phyloP scores from a whole-genome alignment of 2,797 vertebrate species.

The Cossypha dichroa region DNA sequence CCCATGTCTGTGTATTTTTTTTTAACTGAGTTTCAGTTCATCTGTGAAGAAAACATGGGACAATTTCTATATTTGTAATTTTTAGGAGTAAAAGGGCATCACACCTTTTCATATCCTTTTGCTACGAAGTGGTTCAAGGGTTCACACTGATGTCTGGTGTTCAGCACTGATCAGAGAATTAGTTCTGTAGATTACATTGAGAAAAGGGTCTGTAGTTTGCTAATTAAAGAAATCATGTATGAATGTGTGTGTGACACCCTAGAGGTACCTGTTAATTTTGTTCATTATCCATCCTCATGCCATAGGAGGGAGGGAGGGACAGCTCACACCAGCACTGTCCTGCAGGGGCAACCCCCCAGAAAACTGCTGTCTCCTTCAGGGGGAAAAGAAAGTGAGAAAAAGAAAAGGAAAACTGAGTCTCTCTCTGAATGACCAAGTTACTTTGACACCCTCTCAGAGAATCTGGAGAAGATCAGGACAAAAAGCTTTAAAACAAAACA shows the following conservation, averaged over 20 bases:
- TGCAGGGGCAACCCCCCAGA: not conserved
- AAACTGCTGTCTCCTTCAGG: not conserved
- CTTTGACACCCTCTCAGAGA: not conserved
- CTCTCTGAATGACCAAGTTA: not conserved
- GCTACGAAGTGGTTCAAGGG: not conserved
- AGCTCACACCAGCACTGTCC: not conserved
- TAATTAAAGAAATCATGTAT: not conserved
- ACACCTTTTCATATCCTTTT: not conserved
- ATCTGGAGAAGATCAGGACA: not conserved
- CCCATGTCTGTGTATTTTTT: not conserved
- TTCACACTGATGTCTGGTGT: rapidly evolving
- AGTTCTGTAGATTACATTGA: not conserved
- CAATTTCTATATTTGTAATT: not conserved
- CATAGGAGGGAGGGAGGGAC: not conserved
- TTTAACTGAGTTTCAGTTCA: not conserved
- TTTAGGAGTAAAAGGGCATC: not conserved
- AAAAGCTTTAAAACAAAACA: not conserved
- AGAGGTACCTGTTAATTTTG: rapidly evolving
- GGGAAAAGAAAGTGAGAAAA: not conserved
- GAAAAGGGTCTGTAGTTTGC: not conserved
- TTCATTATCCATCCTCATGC: not conserved
- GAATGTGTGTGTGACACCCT: not conserved
- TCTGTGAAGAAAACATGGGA: not conserved
- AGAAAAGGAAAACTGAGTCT: not conserved
- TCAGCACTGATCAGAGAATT: not conserved